These are phyloP conservation scores for Schizopygopsis pylzovi DNA, from an alignment of 2,797 vertebrate species.

Conservation along the genomic window DNA sequence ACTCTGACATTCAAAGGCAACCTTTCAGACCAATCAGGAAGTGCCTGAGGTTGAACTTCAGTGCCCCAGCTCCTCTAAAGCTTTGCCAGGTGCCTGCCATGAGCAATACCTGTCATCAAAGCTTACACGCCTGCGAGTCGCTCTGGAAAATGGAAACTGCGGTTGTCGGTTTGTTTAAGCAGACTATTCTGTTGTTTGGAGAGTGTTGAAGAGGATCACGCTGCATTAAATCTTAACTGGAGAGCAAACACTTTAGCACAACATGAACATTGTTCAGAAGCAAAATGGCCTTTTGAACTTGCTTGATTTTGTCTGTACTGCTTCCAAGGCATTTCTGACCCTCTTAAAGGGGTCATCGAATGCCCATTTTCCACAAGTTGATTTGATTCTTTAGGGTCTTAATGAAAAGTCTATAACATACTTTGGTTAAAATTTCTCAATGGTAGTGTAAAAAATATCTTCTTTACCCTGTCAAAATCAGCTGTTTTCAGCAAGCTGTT, in stretches of 20 bases:
- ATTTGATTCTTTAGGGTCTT: no score
- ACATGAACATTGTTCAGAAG: constrained; percentile 24
- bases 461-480: no score
- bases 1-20: constrained; percentile 29
- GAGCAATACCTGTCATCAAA: constrained; percentile 54
- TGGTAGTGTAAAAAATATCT: no score
- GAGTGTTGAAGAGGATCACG: constrained; percentile 28
- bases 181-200: constrained; percentile 35
- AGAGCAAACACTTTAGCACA: constrained; percentile 39
- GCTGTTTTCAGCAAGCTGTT: no score
- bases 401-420: no score
- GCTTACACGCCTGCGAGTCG: neutral
- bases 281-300: constrained; percentile 7
- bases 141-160: constrained; percentile 27
- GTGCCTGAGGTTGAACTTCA: constrained; percentile 36
- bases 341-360: neutral
- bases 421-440: no score
- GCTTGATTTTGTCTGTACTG: neutral
- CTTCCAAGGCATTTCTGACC: neutral
- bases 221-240: constrained; percentile 33
- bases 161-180: constrained; percentile 31
- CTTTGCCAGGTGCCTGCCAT: constrained; percentile 48
- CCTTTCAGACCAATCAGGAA: constrained; percentile 37
- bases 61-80: constrained; percentile 39
- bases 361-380: no score